These are phyloP conservation scores for Syngnathus typhle DNA, from an alignment of 2,113 vertebrate species.

Conservation along the genomic window DNA sequence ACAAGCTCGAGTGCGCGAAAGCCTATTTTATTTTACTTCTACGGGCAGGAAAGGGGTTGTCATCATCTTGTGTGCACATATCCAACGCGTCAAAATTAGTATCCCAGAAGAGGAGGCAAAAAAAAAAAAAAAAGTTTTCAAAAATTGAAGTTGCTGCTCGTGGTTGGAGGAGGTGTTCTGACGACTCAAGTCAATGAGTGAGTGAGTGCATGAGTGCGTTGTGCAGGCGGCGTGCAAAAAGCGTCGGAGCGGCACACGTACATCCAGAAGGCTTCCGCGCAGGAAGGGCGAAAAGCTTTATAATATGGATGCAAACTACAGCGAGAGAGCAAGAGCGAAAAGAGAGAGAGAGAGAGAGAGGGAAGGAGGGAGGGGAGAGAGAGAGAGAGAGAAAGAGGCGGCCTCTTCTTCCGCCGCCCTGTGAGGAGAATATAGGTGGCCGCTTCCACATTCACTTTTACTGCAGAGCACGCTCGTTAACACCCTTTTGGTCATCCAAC, in stretches of 20 bases:
- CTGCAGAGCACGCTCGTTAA: too few species aligned
- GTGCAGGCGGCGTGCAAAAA: neutral
- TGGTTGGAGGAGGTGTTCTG: neutral
- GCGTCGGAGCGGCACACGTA: neutral
- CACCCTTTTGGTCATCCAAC: neutral
- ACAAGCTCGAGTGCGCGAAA: conserved; percentile 73
- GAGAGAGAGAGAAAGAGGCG: neutral
- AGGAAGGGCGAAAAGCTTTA: conserved; percentile 56
- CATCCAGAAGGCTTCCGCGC: neutral
- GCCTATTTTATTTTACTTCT: conserved; percentile 80
- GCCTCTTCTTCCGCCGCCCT: neutral
- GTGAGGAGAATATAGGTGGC: neutral
- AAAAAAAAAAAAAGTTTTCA: conserved; percentile 6
- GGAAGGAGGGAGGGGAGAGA: neutral
- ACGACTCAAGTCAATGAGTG: neutral
- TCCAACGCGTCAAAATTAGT: conserved; percentile 66
- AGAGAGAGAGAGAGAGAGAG: neutral
- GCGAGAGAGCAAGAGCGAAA: neutral
- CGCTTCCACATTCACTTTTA: neutral
- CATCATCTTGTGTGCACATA: conserved; percentile 77
- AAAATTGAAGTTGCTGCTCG: neutral
- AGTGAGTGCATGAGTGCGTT: neutral
- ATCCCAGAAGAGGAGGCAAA: conserved; percentile 55
- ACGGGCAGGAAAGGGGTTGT: conserved; percentile 72
- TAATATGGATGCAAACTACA: conserved; percentile 47